Base-by-base conservation (phyloP, 2,113 vertebrate genomes). In the Passer domesticus region DNA sequence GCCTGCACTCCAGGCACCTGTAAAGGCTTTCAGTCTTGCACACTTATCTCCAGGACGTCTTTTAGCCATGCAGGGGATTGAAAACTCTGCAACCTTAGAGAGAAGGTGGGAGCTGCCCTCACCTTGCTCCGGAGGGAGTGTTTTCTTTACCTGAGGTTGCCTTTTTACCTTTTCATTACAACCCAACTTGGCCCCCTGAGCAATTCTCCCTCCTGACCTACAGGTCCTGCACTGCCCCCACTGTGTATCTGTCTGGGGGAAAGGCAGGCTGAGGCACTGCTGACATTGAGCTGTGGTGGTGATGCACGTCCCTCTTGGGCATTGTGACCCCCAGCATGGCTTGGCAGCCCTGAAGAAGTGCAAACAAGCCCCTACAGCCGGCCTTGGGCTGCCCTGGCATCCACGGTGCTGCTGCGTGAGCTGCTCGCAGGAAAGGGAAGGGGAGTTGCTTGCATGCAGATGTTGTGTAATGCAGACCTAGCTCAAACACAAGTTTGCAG, bases 401-500 rank as follows among this genome's bases (percentile, higher is more conserved):
- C 55, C 43, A 21, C 16, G 5, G 0, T 19, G 27, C 82, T 5
- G 17, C 89, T 20, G 27, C 0, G 0, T 17, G 55, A 92, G 84
- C 85, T 60, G 41, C 56, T 94, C 13, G 3, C 0, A 5, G 47
- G 37, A 60, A 90, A 80, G 30, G 21, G 27, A 62, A 62, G 15
- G 22, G 50, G 75, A 89, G 33, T 25, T 82, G 76, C 64, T 90
- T 35, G 56, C 3, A 24, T 0, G 3, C 60, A 81, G 93, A 44
- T 55, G 44, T 95, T 97, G 94, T 84, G n/a, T 97, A 95, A 95
- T n/a, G 64, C 63, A 81, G 78, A 91, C 92, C 93, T 88, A 91
- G 68, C 90, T 96, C 3, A 2, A 90, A 31, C 47, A 53, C 76
- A 90, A 53, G 79, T 95, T 94, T 83, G 59, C 1, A 49, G 68